phyloP scores from a whole-genome alignment of 2,113 vertebrate species.

The Emydocephalus ijimae region DNA sequence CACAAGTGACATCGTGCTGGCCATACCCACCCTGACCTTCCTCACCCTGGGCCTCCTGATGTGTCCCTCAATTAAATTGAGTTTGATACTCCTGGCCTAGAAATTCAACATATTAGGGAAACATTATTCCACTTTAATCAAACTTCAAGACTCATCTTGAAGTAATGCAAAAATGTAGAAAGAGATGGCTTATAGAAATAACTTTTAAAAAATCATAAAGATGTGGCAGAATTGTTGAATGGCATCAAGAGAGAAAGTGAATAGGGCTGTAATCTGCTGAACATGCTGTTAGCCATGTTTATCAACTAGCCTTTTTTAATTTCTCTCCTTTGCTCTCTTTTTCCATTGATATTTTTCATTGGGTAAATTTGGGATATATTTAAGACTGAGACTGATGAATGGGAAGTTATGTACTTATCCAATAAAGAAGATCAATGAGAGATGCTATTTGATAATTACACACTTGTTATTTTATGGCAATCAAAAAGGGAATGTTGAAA shows the following conservation, averaged over 20 bases:
- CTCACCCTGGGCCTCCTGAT: no score
- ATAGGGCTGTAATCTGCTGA: neutral
- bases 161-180: neutral
- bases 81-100: neutral
- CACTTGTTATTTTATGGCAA: neutral
- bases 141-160: neutral
- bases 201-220: neutral
- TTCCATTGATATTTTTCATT: neutral
- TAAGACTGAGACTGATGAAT: neutral
- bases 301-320: neutral
- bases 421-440: neutral
- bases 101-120: accelerated
- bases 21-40: no score
- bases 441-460: neutral
- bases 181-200: neutral
- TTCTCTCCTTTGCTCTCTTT: neutral
- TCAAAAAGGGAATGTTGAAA: neutral
- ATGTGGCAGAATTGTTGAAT: neutral
- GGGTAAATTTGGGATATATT: neutral
- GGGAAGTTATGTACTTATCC: neutral
- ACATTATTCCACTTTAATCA: neutral
- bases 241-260: neutral
- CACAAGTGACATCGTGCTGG: no score
- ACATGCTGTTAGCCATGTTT: neutral
- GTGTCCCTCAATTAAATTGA: no score